Percentiles rank a stretch among this genome's conserved stretches.
phyloP scores from a whole-genome alignment of 2,888 invertebrate species.

The Pedicia rivosa region DNA sequence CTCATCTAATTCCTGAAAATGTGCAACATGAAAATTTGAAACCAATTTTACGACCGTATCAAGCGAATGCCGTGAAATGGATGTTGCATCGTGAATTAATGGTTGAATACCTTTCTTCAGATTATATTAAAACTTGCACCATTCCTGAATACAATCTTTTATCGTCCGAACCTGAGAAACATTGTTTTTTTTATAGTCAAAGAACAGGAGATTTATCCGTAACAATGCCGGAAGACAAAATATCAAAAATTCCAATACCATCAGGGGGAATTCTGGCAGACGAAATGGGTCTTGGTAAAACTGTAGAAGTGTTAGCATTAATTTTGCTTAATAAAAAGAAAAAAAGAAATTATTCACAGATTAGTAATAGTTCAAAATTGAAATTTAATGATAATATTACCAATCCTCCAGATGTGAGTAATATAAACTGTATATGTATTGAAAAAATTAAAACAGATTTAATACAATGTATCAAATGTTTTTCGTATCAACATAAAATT shows the following conservation, averaged over 20 bases:
- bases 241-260: constrained; percentile 26
- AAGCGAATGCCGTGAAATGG: constrained; percentile 48
- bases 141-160: constrained; percentile 2
- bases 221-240: constrained; percentile 23
- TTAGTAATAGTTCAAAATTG: neutral
- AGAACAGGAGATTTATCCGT: constrained; percentile 14
- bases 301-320: constrained; percentile 54
- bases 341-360: constrained; percentile 5
- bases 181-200: constrained; percentile 21
- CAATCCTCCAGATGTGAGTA: too few species aligned
- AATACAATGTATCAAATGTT: constrained; percentile 40
- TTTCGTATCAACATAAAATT: constrained; percentile 40
- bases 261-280: constrained; percentile 61
- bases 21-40: constrained; percentile 26
- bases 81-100: constrained; percentile 42
- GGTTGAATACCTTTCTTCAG: constrained; percentile 6
- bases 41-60: constrained; percentile 45
- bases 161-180: constrained; percentile 13
- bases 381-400: neutral
- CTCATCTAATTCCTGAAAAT: constrained; percentile 3
- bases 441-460: constrained; percentile 11
- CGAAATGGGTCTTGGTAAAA: constrained; percentile 72
- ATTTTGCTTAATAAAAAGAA: constrained; percentile 37
- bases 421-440: too few species aligned
- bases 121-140: constrained; percentile 3